Evolutionary conservation across 2,113 vertebrate species (phyloP).

Genomic region (Aix galericulata): DNA sequence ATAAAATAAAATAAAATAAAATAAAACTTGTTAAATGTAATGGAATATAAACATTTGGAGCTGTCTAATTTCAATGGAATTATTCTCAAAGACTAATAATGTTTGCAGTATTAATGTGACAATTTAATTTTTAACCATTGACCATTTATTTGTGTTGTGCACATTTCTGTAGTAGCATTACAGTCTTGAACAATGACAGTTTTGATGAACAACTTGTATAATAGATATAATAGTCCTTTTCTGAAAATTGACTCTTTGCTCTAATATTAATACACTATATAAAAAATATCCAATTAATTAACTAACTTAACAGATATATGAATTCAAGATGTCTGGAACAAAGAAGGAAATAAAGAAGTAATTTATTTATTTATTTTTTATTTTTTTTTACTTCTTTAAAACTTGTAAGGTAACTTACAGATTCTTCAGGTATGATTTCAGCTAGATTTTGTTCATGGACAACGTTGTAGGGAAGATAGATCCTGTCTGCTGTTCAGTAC

Average conservation of each 20-base stretch:
- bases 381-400: neutral
- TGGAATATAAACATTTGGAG: neutral
- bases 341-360: neutral
- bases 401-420: neutral
- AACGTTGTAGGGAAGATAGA: neutral
- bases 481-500: neutral
- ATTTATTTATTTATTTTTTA: neutral
- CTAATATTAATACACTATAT: neutral
- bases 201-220: neutral
- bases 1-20: no score
- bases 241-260: neutral
- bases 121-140: neutral
- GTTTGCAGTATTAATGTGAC: neutral
- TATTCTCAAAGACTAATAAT: neutral
- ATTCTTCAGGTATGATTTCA: neutral
- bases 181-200: neutral
- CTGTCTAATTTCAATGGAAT: neutral
- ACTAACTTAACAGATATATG: neutral
- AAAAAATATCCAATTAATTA: neutral
- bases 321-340: neutral
- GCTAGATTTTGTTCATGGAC: neutral
- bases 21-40: neutral
- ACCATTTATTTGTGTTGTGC: neutral
- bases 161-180: neutral
- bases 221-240: neutral